phyloP scores from a whole-genome alignment of 2,888 invertebrate species.

The Strigamia maritima region DNA sequence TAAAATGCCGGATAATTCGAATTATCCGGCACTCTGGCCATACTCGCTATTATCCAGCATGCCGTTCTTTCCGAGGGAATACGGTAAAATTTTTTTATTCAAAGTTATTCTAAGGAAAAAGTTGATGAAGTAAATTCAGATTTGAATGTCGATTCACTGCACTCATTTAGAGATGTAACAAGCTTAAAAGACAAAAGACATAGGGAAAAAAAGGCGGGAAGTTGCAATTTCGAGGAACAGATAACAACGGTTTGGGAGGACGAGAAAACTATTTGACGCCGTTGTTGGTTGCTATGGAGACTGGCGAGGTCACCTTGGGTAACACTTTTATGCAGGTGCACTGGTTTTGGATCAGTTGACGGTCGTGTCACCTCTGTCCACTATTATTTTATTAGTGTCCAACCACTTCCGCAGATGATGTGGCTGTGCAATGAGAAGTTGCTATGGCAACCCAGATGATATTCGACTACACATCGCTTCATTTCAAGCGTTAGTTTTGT shows the following conservation, averaged over 20 bases:
- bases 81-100: too few relatives aligned
- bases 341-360: background rate
- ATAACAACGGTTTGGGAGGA: background rate
- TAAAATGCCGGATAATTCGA: too few relatives aligned
- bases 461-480: background rate
- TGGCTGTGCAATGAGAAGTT: background rate
- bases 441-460: background rate
- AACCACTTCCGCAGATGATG: background rate
- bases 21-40: too few relatives aligned
- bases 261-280: background rate
- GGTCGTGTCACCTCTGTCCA: background rate
- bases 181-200: background rate
- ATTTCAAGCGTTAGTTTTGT: background rate
- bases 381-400: constrained; percentile 8
- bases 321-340: background rate
- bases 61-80: too few relatives aligned
- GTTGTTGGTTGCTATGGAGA: background rate
- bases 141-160: background rate
- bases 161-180: background rate
- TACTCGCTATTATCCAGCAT: too few relatives aligned
- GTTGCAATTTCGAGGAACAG: constrained; percentile 1
- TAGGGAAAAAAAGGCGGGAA: background rate
- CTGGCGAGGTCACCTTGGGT: constrained; percentile 1
- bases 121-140: too few relatives aligned
- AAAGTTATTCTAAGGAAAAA: too few relatives aligned